Conservation (phyloP, 2,113 vertebrate species). For the Hypanus sabinus region DNA sequence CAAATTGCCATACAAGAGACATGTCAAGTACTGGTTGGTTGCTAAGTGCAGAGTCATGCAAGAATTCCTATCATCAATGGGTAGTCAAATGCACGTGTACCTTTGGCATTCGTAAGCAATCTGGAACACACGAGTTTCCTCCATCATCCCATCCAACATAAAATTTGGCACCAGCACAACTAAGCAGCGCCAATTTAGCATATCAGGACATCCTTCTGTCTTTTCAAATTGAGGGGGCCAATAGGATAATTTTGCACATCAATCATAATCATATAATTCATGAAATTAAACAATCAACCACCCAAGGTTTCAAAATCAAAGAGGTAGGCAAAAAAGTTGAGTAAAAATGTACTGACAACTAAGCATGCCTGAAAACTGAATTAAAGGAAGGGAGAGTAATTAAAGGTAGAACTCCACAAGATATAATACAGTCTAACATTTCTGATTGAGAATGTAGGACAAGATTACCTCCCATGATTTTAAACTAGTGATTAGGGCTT, state of each 20-base stretch:
- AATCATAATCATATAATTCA: background rate
- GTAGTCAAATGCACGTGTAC: background rate
- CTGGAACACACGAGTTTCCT: background rate
- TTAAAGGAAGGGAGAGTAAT: background rate
- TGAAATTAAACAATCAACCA: background rate
- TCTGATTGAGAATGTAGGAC: background rate
- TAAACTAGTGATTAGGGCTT: background rate
- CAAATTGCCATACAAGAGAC: background rate
- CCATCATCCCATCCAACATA: background rate
- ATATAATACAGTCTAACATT: background rate
- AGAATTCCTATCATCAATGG: background rate
- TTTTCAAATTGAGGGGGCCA: background rate
- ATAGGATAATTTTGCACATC: background rate
- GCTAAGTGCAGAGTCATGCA: background rate
- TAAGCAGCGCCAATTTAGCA: background rate
- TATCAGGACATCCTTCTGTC: background rate
- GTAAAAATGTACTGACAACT: background rate
- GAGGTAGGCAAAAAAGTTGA: background rate
- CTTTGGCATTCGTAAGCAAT: background rate
- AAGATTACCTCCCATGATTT: background rate
- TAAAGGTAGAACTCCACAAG: background rate
- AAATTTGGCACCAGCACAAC: background rate
- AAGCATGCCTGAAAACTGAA: background rate
- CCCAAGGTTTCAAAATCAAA: too few species aligned
- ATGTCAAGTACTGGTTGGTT: background rate